phyloP scores from a whole-genome alignment of 53 echinoderm and acorn worm species.

The Henricia sp. region DNA sequence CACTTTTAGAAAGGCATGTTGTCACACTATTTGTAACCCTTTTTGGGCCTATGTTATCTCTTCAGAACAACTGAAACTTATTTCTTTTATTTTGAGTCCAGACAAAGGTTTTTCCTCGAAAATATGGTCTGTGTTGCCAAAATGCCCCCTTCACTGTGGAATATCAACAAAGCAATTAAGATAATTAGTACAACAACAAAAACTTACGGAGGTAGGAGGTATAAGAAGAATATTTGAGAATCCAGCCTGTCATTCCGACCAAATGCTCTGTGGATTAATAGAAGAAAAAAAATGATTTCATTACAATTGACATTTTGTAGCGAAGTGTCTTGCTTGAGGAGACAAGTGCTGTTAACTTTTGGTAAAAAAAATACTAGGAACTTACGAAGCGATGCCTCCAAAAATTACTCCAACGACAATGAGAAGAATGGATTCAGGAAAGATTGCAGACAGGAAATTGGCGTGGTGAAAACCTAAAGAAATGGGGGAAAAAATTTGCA shows the following conservation, averaged over 20 bases:
- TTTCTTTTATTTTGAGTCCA: too few relatives aligned
- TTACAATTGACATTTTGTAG: neutral
- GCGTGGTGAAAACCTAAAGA: constrained; percentile 86
- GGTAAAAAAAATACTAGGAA: neutral
- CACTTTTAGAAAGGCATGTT: too few relatives aligned
- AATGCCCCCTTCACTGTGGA: too few relatives aligned
- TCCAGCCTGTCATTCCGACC: neutral
- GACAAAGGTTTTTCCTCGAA: too few relatives aligned
- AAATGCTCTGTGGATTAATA: constrained; percentile 28
- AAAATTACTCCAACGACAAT: constrained; percentile 82
- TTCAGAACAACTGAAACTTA: too few relatives aligned
- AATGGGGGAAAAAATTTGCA: neutral
- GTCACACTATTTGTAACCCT: too few relatives aligned
- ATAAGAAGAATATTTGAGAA: constrained; percentile 49
- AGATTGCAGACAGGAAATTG: constrained; percentile 76
- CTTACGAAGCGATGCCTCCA: constrained; percentile 73
- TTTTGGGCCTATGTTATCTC: too few relatives aligned
- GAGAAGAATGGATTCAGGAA: constrained; percentile 93
- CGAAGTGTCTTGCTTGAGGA: neutral
- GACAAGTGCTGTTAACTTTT: too few relatives aligned
- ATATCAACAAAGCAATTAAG: neutral
- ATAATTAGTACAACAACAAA: neutral
- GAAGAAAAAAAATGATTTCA: neutral
- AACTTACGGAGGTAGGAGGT: constrained; percentile 65
- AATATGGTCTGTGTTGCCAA: too few relatives aligned